A percentile compares a stretch with the other conserved stretches of the same genome.
Evolutionary conservation across 2,888 invertebrate species (phyloP).

Genomic region (Plagiodera versicolora): DNA sequence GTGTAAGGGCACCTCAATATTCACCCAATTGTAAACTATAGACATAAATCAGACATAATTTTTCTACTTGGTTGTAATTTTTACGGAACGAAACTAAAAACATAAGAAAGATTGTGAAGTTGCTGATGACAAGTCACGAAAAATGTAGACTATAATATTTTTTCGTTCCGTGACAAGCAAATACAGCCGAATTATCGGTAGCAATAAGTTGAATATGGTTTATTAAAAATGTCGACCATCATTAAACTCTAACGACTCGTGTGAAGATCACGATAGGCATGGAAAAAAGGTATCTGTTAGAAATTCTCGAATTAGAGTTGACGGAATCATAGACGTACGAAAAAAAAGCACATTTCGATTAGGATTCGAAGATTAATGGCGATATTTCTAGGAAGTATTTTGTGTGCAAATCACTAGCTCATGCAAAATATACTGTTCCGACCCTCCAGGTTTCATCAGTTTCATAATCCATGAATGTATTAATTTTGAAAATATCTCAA

Average conservation of each 20-base stretch:
- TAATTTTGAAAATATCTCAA: too few species aligned
- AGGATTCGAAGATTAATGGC: too few species aligned
- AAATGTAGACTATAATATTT: constrained; percentile 18
- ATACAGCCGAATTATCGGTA: constrained; percentile 1
- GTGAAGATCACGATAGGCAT: constrained; percentile 28
- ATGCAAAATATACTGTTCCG: too few species aligned
- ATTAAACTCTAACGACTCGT: constrained; percentile 27
- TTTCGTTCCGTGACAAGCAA: constrained; percentile 10
- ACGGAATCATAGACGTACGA: constrained; percentile 11
- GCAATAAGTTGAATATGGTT: constrained; percentile 8
- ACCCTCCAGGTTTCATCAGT: too few species aligned
- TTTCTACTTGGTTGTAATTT: constrained; percentile 8
- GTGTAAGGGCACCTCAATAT: too few species aligned
- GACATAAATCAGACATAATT: constrained; percentile 16
- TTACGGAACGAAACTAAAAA: constrained; percentile 15
- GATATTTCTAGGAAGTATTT: too few species aligned
- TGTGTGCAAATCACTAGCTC: too few species aligned
- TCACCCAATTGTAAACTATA: background rate
- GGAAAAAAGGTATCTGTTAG: constrained; percentile 16
- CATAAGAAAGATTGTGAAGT: constrained; percentile 10
- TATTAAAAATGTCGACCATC: constrained; percentile 29
- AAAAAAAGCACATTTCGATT: too few species aligned
- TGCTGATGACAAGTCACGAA: constrained; percentile 13
- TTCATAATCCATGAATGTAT: too few species aligned
- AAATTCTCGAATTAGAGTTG: constrained; percentile 13